These are phyloP conservation scores for Barnardius zonarius DNA, from an alignment of 2,113 vertebrate genomes.

Conservation along the genomic window DNA sequence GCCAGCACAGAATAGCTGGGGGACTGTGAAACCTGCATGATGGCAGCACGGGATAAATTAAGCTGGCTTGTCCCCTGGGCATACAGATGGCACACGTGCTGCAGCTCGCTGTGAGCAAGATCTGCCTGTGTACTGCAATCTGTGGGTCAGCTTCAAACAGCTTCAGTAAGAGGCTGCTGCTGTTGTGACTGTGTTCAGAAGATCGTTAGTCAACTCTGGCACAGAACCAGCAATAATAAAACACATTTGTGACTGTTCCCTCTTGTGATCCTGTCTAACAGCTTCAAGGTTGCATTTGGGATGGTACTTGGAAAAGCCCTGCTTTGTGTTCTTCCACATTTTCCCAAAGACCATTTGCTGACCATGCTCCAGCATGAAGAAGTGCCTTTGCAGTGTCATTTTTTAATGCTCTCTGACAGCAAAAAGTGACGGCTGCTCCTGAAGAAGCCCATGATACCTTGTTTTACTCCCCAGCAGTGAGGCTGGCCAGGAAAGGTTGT, in stretches of 20 bases:
- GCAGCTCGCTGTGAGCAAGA: rapidly evolving
- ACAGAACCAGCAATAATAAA: neutral
- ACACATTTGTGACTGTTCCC: neutral
- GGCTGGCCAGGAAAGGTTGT: neutral
- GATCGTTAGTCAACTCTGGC: neutral
- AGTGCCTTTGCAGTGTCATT: neutral
- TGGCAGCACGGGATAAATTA: rapidly evolving
- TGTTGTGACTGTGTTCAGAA: neutral
- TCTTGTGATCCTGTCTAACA: neutral
- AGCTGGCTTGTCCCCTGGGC: neutral
- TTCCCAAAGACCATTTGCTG: neutral
- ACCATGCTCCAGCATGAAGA: neutral
- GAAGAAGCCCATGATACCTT: neutral
- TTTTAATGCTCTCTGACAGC: neutral
- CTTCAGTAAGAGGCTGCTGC: neutral
- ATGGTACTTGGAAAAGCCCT: neutral
- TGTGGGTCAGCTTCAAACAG: neutral
- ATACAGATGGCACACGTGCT: neutral
- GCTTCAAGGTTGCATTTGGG: neutral
- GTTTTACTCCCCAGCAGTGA: neutral
- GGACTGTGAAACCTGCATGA: neutral
- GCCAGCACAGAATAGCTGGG: neutral
- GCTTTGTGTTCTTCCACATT: neutral
- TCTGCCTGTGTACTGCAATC: neutral
- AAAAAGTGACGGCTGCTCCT: neutral